Evolutionary conservation across 2,888 invertebrate genomes (phyloP).

Genomic region (Podabrus alpinus): DNA sequence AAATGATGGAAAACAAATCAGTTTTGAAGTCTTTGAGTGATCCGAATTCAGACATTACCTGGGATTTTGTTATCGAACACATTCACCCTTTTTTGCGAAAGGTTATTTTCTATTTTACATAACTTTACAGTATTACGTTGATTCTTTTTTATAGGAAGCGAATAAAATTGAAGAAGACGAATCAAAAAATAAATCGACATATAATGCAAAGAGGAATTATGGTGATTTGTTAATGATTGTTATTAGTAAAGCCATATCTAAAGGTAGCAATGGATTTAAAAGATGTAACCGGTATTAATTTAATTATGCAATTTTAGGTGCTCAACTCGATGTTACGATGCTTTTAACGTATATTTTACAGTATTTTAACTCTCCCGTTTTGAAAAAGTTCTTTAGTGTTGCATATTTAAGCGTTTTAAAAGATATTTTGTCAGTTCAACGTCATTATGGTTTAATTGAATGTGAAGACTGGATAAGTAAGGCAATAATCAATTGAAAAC

Average conservation of each 20-base stretch:
- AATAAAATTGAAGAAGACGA: constrained; percentile 58
- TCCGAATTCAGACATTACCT: constrained; percentile 54
- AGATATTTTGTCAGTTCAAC: constrained; percentile 59
- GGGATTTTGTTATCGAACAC: constrained; percentile 56
- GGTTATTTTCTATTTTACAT: constrained; percentile 52
- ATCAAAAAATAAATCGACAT: constrained; percentile 53
- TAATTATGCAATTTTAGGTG: constrained; percentile 42
- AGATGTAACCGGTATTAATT: neutral
- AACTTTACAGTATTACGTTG: constrained; percentile 40
- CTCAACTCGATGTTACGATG: constrained; percentile 54
- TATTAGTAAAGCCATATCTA: constrained; percentile 58
- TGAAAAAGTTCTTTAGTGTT: constrained; percentile 54
- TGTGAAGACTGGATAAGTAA: constrained; percentile 64
- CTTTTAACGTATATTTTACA: constrained; percentile 53
- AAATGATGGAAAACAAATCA: constrained; percentile 55
- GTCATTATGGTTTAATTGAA: constrained; percentile 59
- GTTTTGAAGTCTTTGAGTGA: constrained; percentile 53
- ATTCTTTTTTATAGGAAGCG: constrained; percentile 56
- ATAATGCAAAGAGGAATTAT: constrained; percentile 45
- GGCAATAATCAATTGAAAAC: constrained; percentile 18
- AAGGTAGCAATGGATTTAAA: constrained; percentile 35
- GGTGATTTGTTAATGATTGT: constrained; percentile 54
- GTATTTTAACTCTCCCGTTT: constrained; percentile 51
- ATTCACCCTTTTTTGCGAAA: constrained; percentile 29
- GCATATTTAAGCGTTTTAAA: constrained; percentile 62